Evolutionary conservation across 2,888 invertebrate species (phyloP).

Genomic region (Drosophila paramelanica): DNA sequence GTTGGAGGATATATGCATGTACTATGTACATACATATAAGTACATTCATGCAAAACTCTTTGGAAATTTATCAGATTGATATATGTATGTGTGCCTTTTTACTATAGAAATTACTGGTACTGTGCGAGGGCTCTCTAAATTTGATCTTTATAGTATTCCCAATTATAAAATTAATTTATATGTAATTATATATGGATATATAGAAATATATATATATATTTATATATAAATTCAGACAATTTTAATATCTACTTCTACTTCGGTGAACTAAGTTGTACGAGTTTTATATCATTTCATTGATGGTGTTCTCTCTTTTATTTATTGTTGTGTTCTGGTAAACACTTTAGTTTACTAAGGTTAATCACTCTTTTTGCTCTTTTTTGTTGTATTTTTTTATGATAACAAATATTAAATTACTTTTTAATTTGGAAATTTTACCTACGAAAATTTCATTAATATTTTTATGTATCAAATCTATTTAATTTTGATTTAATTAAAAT

Average conservation of each 20-base stretch:
- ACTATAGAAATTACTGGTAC: constrained; percentile 1
- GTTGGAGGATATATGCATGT: constrained; percentile 2
- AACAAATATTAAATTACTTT: not conserved
- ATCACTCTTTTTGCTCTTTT: not conserved
- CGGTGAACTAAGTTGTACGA: constrained; percentile 20
- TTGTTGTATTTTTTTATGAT: not conserved
- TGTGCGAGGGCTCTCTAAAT: constrained; percentile 9
- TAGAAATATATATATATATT: not conserved
- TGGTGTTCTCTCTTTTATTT: constrained; percentile 17
- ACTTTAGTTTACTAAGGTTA: not conserved
- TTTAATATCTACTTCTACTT: constrained; percentile 4
- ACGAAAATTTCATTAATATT: too few relatives aligned
- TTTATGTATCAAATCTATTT: too few relatives aligned
- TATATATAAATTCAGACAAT: not conserved
- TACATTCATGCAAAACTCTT: constrained; percentile 34
- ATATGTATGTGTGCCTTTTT: constrained; percentile 3
- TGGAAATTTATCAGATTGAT: constrained; percentile 1
- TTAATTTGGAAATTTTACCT: too few relatives aligned
- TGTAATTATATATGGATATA: not conserved
- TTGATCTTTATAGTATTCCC: not conserved
- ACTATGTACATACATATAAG: constrained; percentile 8
- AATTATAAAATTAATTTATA: not conserved
- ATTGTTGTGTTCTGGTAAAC: not conserved
- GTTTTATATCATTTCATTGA: constrained; percentile 30
- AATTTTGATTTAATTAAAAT: too few relatives aligned